Conservation (phyloP, 1,140 invertebrate genomes). For the Chelonus insularis region DNA sequence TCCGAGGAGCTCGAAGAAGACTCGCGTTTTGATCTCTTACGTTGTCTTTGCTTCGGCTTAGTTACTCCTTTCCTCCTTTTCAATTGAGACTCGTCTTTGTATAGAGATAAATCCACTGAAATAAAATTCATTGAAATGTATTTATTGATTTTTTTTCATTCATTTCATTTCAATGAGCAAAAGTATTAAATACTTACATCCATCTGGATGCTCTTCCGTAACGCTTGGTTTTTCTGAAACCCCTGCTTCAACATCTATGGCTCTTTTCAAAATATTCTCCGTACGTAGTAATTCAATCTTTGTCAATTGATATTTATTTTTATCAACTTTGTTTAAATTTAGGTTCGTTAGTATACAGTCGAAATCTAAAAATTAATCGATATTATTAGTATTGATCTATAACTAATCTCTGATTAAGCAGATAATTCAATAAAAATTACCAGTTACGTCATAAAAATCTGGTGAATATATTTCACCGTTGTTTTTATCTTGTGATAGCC, state of each 20-base stretch:
- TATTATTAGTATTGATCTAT: no score
- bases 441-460: conserved; percentile 87
- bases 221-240: conserved; percentile 67
- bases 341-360: conserved; percentile 88
- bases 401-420: no score
- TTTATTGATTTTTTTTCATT: conserved; percentile 1
- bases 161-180: background rate
- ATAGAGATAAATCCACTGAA: conserved; percentile 79
- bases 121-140: background rate
- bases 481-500: conserved; percentile 78
- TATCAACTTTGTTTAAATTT: conserved; percentile 73
- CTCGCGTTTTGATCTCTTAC: conserved; percentile 45
- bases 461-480: conserved; percentile 78
- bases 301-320: conserved; percentile 72
- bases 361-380: conserved; percentile 68
- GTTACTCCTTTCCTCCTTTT: conserved; percentile 64
- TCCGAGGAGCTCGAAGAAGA: conserved; percentile 34
- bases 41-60: conserved; percentile 48
- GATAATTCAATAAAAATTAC: conserved; percentile 61
- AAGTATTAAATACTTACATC: conserved; percentile 66
- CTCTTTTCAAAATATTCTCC: conserved; percentile 81
- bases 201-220: conserved; percentile 85
- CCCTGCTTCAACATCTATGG: conserved; percentile 79
- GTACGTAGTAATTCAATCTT: conserved; percentile 75
- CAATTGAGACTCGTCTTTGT: conserved; percentile 77